Conservation (phyloP, 1,140 invertebrate species). For the Chrysopa pallens region DNA sequence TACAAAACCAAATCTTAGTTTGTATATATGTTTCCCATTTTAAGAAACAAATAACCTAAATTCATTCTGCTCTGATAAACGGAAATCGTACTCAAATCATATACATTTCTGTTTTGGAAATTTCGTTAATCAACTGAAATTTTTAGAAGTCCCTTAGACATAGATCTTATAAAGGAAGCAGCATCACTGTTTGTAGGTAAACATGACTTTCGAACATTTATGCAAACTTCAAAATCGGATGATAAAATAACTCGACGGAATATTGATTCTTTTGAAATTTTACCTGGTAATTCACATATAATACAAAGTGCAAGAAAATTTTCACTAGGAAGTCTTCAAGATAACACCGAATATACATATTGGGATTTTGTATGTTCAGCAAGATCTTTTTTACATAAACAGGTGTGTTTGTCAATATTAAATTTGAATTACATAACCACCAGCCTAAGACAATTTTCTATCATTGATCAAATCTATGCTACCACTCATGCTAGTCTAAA, state of each 20-base stretch:
- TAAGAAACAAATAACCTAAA: too few species aligned
- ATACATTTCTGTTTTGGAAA: too few species aligned
- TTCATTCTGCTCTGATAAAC: too few species aligned
- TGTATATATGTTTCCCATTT: too few species aligned
- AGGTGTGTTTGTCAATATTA: too few species aligned
- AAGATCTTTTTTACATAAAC: constrained; percentile 52
- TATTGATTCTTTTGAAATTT: constrained; percentile 28
- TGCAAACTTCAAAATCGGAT: constrained; percentile 20
- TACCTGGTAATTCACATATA: constrained; percentile 21
- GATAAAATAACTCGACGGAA: constrained; percentile 21
- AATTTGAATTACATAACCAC: too few species aligned
- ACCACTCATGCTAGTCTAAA: too few species aligned
- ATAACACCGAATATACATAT: constrained; percentile 16
- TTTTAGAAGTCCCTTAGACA: constrained; percentile 3
- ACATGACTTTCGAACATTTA: constrained; percentile 54
- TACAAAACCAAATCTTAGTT: too few species aligned
- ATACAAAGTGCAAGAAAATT: constrained; percentile 16
- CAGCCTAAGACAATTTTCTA: too few species aligned
- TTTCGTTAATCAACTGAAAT: constrained; percentile 3
- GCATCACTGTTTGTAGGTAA: constrained; percentile 28
- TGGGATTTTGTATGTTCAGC: constrained; percentile 42
- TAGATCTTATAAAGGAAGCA: constrained; percentile 1
- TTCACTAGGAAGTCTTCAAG: too few species aligned
- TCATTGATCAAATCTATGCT: too few species aligned
- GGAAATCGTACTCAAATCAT: too few species aligned